Evolutionary conservation across 2,888 invertebrate species (phyloP).

Genomic region (Meganola albula): DNA sequence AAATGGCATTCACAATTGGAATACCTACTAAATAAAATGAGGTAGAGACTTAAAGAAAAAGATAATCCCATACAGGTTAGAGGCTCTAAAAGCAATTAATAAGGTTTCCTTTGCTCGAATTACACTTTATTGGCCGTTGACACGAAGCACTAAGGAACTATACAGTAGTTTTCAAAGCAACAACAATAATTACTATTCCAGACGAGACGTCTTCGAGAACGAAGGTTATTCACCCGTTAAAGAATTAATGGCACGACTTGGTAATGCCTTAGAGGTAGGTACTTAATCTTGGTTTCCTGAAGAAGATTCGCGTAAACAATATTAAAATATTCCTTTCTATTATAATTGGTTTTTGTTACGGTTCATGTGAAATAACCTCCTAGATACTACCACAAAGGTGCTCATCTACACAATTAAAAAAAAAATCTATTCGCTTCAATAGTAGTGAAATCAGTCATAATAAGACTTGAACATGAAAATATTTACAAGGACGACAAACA

Average conservation of each 20-base stretch:
- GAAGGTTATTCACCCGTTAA: constrained; percentile 64
- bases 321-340: constrained; percentile 30
- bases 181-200: constrained; percentile 68
- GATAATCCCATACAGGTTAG: too few species aligned
- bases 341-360: constrained; percentile 10
- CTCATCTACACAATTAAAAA: too few species aligned
- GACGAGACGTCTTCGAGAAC: constrained; percentile 52
- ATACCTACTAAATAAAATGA: too few species aligned
- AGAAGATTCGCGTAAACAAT: constrained; percentile 40
- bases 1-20: too few species aligned
- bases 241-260: constrained; percentile 60
- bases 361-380: background rate
- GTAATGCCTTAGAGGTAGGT: constrained; percentile 50
- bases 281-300: constrained; percentile 52
- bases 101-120: constrained; percentile 16
- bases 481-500: too few species aligned
- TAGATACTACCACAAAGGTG: background rate
- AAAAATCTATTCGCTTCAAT: too few species aligned
- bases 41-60: too few species aligned
- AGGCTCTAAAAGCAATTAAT: constrained; percentile 1
- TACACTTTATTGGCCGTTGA: constrained; percentile 33
- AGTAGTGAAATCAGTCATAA: too few species aligned
- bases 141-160: constrained; percentile 37
- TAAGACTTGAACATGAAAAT: too few species aligned
- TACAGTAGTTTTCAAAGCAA: constrained; percentile 42